Conservation (phyloP, 2,113 vertebrate species). For the Pardalotus punctatus region DNA sequence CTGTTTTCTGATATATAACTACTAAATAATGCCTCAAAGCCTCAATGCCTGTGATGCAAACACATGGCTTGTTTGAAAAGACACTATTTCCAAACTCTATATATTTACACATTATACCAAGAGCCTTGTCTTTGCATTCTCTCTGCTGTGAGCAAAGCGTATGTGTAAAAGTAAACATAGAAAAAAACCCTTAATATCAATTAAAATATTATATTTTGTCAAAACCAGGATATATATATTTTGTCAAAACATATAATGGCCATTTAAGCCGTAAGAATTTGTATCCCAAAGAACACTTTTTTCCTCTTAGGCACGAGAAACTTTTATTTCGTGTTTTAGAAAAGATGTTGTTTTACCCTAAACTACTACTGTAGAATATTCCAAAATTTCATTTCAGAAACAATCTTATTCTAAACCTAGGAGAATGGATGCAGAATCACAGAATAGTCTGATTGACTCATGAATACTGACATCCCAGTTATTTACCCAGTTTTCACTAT, state of each 20-base stretch:
- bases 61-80: fast-evolving
- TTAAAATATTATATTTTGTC: background rate
- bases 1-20: background rate
- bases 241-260: background rate
- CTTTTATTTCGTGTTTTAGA: background rate
- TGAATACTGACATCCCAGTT: background rate
- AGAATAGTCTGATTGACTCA: background rate
- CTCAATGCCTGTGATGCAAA: background rate
- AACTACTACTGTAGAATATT: background rate
- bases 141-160: background rate
- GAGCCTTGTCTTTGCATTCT: background rate
- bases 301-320: background rate
- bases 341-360: background rate
- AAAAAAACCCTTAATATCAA: background rate
- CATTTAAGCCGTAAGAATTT: background rate
- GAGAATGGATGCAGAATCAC: background rate
- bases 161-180: background rate
- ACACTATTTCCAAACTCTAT: background rate
- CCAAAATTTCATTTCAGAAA: background rate
- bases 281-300: background rate
- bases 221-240: background rate
- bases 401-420: background rate
- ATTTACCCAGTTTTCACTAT: background rate
- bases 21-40: background rate
- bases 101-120: background rate